Evolutionary conservation across 2,888 invertebrate species (phyloP), one percentile per base, ranked within the genome.

Genomic region (Caenorhabditis sinica): DNA sequence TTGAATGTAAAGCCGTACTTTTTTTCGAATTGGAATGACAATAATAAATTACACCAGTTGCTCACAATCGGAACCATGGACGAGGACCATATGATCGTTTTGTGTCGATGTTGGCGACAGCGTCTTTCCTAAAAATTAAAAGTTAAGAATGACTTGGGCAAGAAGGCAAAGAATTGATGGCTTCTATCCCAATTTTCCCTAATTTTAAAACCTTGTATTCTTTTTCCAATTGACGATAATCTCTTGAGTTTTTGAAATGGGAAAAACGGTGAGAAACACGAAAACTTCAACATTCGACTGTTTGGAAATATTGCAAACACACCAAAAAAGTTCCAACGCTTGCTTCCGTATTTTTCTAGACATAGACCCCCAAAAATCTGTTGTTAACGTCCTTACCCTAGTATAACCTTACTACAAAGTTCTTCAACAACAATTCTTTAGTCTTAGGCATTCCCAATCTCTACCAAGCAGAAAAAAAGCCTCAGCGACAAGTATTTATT

Each of bases 21-120:
- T 17, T 45, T 17, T 28, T 15, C 36, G 56, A 56, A n/a, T n/a
- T 23, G 45, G 49, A 69, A 53, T 51, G 63, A 36, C 69, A 69
- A 11, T 40, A 40, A 69, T 69, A 69, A 69, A 40, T 69, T 72
- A 72, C 60, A 72, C 56, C 60, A 45, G 28, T 45, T 51, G 45
- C 23, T 61, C 51, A 73, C n/a, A 60, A 3, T 6, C 53, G 72
- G 63, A 87, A 87, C 87, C 87, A 87, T 8, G 87, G 87, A 28
- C 87, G 61, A 13, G 87, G 87, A 6, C 45, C 58, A 75, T 82
- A 87, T 20, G 81, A 71, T 33, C 53, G 69, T 61, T 72, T 80
- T 2, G 65, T 49, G 58, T 85, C 85, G 17, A 87, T 82, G 33
- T 65, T 68, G 25, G 61, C 65, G 5, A 87, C 84, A 3, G 76